phyloP scores from a whole-genome alignment of 1,140 invertebrate species.

The Microplitis mediator region DNA sequence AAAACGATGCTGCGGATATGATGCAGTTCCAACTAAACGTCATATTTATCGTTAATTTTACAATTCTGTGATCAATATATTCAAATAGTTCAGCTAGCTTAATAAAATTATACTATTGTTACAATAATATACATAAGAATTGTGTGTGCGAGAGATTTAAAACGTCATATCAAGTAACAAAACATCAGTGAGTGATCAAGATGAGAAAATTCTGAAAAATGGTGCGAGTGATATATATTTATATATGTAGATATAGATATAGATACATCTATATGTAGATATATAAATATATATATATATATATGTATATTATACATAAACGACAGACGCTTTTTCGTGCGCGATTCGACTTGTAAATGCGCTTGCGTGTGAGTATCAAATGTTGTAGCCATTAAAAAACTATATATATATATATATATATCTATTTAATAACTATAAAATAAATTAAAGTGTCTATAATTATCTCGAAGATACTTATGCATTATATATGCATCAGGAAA shows the following conservation, averaged over 20 bases:
- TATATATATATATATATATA: background rate
- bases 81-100: too few species aligned
- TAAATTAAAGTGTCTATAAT: background rate
- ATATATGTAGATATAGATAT: background rate
- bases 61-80: too few species aligned
- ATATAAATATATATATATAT: background rate
- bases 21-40: background rate
- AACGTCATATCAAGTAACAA: background rate
- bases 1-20: constrained; percentile 19
- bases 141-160: background rate
- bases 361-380: background rate
- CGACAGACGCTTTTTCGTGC: background rate
- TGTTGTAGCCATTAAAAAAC: background rate
- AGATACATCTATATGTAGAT: background rate
- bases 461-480: too few species aligned
- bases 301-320: background rate
- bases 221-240: background rate
- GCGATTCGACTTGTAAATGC: background rate
- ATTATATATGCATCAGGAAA: too few species aligned
- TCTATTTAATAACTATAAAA: background rate
- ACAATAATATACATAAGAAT: background rate
- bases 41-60: background rate
- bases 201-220: background rate
- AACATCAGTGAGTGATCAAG: background rate
- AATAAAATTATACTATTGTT: too few species aligned